Evolutionary conservation across 2,888 invertebrate genomes (phyloP), one percentile per base, ranked within the genome.

Genomic region (Myopa tessellatipennis): DNA sequence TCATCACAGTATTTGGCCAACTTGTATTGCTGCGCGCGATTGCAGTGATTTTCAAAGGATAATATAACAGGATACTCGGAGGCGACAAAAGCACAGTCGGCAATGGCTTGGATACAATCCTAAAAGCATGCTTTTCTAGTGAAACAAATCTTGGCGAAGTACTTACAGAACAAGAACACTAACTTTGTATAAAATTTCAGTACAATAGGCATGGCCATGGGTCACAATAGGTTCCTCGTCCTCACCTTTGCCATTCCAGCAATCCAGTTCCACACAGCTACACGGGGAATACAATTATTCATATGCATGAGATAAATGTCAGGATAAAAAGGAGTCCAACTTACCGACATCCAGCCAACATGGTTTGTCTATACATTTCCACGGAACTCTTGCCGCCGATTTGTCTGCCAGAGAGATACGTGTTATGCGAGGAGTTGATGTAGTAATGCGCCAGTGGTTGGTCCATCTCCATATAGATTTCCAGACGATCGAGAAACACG

Each of bases 171-270:
- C 4, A 45, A 40, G 10, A 68, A 61, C 58, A 67, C 81, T 78
- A 71, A 88, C 96, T 90, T 96, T 98, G 90, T 99, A 99, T 36
- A 98, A 91, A 85, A 99, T 99, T 90, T 99, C 99, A 4, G 98
- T 99, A 88, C 99, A 99, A 98, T 99, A 99, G 6, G 99, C 99
- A 91, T 98, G 98, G 68, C 99, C 99, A 90, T 99, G 99, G 55
- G 99, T 99, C 83, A 99, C 98, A 85, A 99, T 99, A 0, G 99
- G 99, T 86, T 99, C 99, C 86, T 98, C 98, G 86, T 98, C 98
- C 90, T 98, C 97, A 0, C 96, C 96, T 89, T 95, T 96, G 10
- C 99, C 99, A 89, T 99, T 99, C 99, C 99, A 99, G 89, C 98
- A 98, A 90, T 99, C 99, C 75, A 99, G 91, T 89, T 99, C 99